Evolutionary conservation across 2,113 vertebrate species (phyloP), one percentile per base, ranked within the genome.

Genomic region (Columbina picui): DNA sequence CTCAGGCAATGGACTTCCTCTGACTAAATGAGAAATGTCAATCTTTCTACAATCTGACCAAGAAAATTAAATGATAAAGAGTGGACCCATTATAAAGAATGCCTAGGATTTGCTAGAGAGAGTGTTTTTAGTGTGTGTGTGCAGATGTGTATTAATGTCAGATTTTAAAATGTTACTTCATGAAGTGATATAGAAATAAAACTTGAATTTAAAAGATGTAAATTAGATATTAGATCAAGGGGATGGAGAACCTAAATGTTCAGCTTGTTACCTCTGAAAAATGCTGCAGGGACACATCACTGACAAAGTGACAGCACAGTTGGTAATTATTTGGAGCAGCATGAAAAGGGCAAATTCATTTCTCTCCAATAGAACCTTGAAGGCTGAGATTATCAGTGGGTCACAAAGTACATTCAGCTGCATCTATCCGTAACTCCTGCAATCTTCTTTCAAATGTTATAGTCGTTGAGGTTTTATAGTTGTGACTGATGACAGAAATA

Each of bases 321-420:
- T 93, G 82, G 85, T 94, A 86, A 94, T 95, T 91, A 77, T 93
- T 90, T 94, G 88, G 60, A 93, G 68, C 79, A 86, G 55, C 50
- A 20, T 73, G 87, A 86, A 93, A 93, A 93, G 79, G 75, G 79
- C 47, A 94, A 96, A 84, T 70, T 47, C 38, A 39, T 95, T 96
- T 91, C 47, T 88, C 32, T 90, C 25, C 34, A 43, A 39, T 4
- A 14, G 50, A 87, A 38, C 55, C n/a, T 80, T 83, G 79, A 79
- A 95, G 57, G 50, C 84, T 90, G 38, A 16, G 41, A 85, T 94
- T 95, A 67, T 86, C 47, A n/a, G 8, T 55, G 20, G 23, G 26
- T 87, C 79, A 84, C 61, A 63, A 75, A 67, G 67, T 79, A 39
- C 21, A 9, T 74, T 80, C 30, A 30, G 29, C 21, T 77, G 2